These are phyloP conservation scores for Otus scops DNA, from an alignment of 2,797 vertebrate species.

Conservation along the genomic window DNA sequence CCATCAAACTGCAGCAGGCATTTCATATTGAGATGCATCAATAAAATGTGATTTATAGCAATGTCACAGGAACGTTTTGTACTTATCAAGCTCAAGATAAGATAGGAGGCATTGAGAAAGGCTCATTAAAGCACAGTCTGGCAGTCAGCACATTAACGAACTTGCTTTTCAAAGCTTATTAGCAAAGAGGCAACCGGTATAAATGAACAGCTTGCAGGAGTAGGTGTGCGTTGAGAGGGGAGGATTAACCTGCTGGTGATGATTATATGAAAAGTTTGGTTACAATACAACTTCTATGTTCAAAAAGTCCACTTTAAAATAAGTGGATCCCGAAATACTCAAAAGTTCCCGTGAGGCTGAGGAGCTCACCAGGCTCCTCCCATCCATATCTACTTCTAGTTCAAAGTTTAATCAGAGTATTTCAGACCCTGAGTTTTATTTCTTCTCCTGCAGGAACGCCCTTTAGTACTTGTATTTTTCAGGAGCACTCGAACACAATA, in stretches of 20 bases:
- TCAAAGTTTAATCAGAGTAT: neutral
- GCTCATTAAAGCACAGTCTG: constrained; percentile 29
- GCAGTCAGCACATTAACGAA: constrained; percentile 7
- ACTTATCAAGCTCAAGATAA: constrained; percentile 47
- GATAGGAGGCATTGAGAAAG: constrained; percentile 44
- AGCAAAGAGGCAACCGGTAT: neutral
- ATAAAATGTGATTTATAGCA: constrained; percentile 24
- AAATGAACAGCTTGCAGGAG: neutral
- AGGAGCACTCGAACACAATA: fast-evolving
- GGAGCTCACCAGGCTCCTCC: neutral
- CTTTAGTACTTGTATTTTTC: neutral
- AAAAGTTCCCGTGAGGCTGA: neutral
- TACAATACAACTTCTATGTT: neutral
- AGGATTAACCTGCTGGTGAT: neutral
- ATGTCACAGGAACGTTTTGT: neutral
- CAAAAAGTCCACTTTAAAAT: neutral
- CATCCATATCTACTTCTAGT: neutral
- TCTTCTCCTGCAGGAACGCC: neutral
- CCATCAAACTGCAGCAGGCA: neutral
- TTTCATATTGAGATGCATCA: neutral
- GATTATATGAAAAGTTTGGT: neutral
- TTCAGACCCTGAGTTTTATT: neutral
- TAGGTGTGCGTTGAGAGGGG: neutral
- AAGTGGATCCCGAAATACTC: neutral
- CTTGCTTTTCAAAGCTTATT: neutral